These are phyloP conservation scores for Phoxinus phoxinus DNA, from an alignment of 2,113 vertebrate genomes.

Conservation along the genomic window DNA sequence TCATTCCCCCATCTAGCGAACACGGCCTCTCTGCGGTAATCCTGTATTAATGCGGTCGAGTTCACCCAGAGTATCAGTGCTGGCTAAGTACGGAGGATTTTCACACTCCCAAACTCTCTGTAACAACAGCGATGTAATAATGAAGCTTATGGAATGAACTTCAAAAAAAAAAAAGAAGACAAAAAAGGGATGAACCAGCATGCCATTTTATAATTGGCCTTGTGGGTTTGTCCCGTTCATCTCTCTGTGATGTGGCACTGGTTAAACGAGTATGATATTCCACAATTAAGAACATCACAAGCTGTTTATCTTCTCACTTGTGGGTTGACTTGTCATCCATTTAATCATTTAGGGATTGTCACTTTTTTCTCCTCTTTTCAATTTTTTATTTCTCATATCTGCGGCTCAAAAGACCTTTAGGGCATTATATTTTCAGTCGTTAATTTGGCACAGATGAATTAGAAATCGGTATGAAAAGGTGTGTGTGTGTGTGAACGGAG, in stretches of 20 bases:
- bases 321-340: slow-evolving; percentile 71
- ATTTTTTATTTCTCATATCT: slow-evolving; percentile 29
- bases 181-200: slow-evolving; percentile 71
- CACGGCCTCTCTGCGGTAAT: slow-evolving; percentile 77
- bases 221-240: slow-evolving; percentile 80
- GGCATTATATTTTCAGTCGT: slow-evolving; percentile 38
- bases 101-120: slow-evolving; percentile 86
- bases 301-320: slow-evolving; percentile 81
- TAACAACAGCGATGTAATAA: slow-evolving; percentile 80
- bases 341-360: slow-evolving; percentile 59
- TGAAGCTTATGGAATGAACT: slow-evolving; percentile 78
- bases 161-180: slow-evolving; percentile 39
- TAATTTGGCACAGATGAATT: slow-evolving; percentile 51
- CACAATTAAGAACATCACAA: slow-evolving; percentile 86
- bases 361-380: not conserved
- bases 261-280: slow-evolving; percentile 85
- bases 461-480: not conserved
- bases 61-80: slow-evolving; percentile 92
- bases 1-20: slow-evolving; percentile 83
- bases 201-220: slow-evolving; percentile 87
- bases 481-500: slow-evolving; percentile 14
- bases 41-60: slow-evolving; percentile 85
- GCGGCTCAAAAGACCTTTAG: slow-evolving; percentile 35
- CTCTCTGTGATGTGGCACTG: slow-evolving; percentile 79
- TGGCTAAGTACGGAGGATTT: slow-evolving; percentile 89